These are phyloP conservation scores for Parazoanthus swiftii DNA, from an alignment of 92 coral and sea anemone genomes.

Conservation along the genomic window DNA sequence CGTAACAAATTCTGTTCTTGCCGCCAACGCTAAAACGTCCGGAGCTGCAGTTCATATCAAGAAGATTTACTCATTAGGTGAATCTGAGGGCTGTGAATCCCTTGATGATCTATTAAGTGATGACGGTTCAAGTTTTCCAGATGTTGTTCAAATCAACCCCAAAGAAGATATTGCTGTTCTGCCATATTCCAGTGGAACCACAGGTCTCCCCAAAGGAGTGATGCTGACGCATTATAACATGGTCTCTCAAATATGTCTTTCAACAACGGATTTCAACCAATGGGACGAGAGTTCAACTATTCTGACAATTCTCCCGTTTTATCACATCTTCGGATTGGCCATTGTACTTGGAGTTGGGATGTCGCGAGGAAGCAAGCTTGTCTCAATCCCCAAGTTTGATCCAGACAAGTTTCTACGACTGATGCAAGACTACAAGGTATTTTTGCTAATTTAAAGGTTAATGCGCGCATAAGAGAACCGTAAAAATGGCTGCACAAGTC, in stretches of 20 bases:
- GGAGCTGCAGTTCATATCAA: too few relatives aligned
- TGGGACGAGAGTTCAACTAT: slow-evolving; percentile 45
- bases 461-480: too few relatives aligned
- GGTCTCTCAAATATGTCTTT: slow-evolving; percentile 57
- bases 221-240: slow-evolving; percentile 92
- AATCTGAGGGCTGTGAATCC: too few relatives aligned
- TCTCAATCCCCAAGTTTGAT: slow-evolving; percentile 71
- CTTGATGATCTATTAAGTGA: too few relatives aligned
- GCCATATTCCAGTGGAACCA: too few relatives aligned
- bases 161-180: too few relatives aligned
- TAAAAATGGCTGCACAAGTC: too few relatives aligned
- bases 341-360: slow-evolving; percentile 56
- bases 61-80: too few relatives aligned
- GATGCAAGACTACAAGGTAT: slow-evolving; percentile 78
- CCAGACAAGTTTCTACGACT: slow-evolving; percentile 65
- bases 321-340: slow-evolving; percentile 72
- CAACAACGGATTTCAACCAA: slow-evolving; percentile 42
- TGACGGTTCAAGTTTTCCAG: slow-evolving; percentile 44
- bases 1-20: too few relatives aligned
- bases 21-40: too few relatives aligned
- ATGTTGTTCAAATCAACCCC: slow-evolving; percentile 57
- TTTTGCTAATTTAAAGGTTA: not conserved
- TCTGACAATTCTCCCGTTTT: slow-evolving; percentile 79
- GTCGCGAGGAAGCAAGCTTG: slow-evolving; percentile 65
- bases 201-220: slow-evolving; percentile 62